Evolutionary conservation across 2,113 vertebrate genomes (phyloP), one percentile per base, ranked within the genome.

Genomic region (Platanista minor): DNA sequence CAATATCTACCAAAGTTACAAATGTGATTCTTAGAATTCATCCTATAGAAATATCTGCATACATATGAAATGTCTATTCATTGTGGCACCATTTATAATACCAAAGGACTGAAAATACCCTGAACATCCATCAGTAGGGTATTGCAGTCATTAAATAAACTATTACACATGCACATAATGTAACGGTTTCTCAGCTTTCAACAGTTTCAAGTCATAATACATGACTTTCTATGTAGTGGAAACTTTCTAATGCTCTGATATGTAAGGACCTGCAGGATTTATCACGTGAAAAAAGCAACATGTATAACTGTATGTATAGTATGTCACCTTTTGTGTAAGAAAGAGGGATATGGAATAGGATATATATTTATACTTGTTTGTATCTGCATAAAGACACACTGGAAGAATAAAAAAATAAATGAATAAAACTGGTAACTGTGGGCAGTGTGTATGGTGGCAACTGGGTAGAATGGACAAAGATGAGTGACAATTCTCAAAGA

Each of bases 11-110:
- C 74, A 92, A 90, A 81, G 41, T 54, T 92, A 82, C n/a, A 92
- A 92, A 89, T 94, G 36, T 64, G 94, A 89, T 77, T 91, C 31
- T 72, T 64, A 39, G 52, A 90, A 90, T 74, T 87, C 81, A 83
- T 69, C 61, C n/a, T 86, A 90, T 11, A 64, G n/a, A 83, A 88
- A 43, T 95, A 87, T 86, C 36, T 91, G 82, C 6, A 46, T 57
- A 84, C 59, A 36, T 54, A 90, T 90, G 74, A 95, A 64, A 83
- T 94, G 59, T 64, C 41, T 87, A 64, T 87, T 87, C 78, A 80
- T 39, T 71, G 29, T 41, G 62, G 20, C 36, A 96, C 59, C 39
- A 31, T 90, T 80, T 85, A 2, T 87, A 93, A 85, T 36, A 89
- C 39, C 46, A 46, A 91, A 94, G 31, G 20, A 72, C 52, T 92